Conservation (phyloP, 2,888 invertebrate species). For the Heliothis peltigera region DNA sequence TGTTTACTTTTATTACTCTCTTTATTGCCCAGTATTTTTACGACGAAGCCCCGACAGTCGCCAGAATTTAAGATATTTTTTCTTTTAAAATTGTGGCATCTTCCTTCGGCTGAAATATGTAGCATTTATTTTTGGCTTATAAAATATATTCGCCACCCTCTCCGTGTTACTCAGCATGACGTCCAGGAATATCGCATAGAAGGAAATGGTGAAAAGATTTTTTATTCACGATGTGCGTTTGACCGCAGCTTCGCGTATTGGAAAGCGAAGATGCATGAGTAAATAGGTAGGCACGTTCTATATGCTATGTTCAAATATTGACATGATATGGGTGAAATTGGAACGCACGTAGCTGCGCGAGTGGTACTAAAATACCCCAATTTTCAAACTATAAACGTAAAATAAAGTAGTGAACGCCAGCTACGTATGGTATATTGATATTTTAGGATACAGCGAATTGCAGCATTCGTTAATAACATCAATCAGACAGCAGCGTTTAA, state of each 20-base stretch:
- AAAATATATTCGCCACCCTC: neutral
- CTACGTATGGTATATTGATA: neutral
- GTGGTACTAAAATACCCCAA: neutral
- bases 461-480: neutral
- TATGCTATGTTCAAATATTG: neutral
- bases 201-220: neutral
- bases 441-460: neutral
- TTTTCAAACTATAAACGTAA: conserved; percentile 17
- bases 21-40: conserved; percentile 68
- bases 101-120: conserved; percentile 33
- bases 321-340: neutral
- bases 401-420: neutral
- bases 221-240: conserved; percentile 24
- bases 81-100: conserved; percentile 57
- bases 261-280: conserved; percentile 16
- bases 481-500: conserved; percentile 16
- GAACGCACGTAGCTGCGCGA: neutral
- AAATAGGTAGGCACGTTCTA: conserved; percentile 4
- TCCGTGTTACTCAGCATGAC: neutral
- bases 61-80: conserved; percentile 57
- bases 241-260: neutral
- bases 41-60: conserved; percentile 53
- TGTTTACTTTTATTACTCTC: conserved; percentile 70
- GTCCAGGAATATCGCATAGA: neutral
- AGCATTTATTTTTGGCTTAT: neutral